phyloP scores from a whole-genome alignment of 2,797 vertebrate genomes.

The Alca torda region DNA sequence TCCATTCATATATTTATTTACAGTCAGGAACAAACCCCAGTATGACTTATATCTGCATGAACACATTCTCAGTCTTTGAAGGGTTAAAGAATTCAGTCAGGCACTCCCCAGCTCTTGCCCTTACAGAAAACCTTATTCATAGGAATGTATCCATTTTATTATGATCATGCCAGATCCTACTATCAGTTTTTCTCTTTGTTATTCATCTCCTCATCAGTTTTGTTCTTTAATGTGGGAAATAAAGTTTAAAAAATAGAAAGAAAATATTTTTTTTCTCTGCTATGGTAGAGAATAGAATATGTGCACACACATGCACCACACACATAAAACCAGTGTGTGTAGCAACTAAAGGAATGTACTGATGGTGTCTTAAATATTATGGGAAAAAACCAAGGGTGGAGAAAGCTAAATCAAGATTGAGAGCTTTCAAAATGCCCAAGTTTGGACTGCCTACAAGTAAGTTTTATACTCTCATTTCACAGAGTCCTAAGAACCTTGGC shows the following conservation, averaged over 20 bases:
- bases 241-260: background rate
- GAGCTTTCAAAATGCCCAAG: background rate
- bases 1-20: background rate
- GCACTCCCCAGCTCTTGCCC: accelerated
- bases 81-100: background rate
- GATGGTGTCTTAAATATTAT: background rate
- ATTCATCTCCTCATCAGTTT: background rate
- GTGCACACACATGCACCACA: accelerated
- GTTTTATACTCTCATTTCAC: background rate
- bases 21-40: background rate
- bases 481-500: background rate
- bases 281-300: accelerated
- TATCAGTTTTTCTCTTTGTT: background rate
- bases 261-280: background rate
- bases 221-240: background rate
- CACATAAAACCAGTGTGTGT: background rate
- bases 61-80: background rate
- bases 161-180: background rate
- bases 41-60: background rate
- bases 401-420: background rate
- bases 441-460: background rate
- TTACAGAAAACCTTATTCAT: background rate
- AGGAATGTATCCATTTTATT: background rate
- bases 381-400: background rate
- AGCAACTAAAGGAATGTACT: background rate